A percentile compares a stretch with the other conserved stretches of the same genome.
Evolutionary conservation across 2,888 invertebrate species (phyloP).

Genomic region (Aleiodes alternator): DNA sequence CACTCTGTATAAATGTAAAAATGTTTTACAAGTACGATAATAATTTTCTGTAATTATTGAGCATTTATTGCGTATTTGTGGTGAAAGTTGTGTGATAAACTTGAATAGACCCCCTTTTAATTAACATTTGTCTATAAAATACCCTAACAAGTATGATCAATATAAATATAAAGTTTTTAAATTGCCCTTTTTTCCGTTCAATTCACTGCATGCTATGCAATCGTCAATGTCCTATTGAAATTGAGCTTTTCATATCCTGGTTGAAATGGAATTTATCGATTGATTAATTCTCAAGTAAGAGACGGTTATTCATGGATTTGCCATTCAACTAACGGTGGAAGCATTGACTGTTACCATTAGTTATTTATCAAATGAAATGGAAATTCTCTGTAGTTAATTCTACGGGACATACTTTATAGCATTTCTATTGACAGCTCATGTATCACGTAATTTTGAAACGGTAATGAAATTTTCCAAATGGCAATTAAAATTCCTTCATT

Average conservation of each 20-base stretch:
- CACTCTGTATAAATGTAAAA: background rate
- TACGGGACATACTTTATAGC: background rate
- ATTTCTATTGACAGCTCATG: background rate
- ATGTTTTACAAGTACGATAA: background rate
- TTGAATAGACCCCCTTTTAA: background rate
- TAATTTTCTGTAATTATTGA: constrained; percentile 5
- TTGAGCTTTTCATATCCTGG: constrained; percentile 38
- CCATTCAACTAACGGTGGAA: background rate
- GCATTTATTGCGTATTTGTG: background rate
- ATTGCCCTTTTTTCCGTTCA: background rate
- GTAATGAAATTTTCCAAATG: background rate
- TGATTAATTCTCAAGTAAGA: constrained; percentile 3
- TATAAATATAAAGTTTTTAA: no score
- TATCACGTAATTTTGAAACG: background rate
- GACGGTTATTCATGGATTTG: constrained; percentile 40
- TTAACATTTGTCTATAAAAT: background rate
- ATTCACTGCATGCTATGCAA: background rate
- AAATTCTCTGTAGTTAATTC: constrained; percentile 43
- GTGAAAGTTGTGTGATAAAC: background rate
- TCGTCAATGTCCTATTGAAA: background rate
- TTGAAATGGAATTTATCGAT: constrained; percentile 46
- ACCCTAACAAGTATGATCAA: no score
- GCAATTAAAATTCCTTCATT: constrained; percentile 4
- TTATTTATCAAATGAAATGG: constrained; percentile 25
- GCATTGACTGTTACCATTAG: background rate